A percentile compares a stretch with the other conserved stretches of the same genome.
phyloP scores from a whole-genome alignment of 2,888 invertebrate genomes.

The Seladonia tumulorum region DNA sequence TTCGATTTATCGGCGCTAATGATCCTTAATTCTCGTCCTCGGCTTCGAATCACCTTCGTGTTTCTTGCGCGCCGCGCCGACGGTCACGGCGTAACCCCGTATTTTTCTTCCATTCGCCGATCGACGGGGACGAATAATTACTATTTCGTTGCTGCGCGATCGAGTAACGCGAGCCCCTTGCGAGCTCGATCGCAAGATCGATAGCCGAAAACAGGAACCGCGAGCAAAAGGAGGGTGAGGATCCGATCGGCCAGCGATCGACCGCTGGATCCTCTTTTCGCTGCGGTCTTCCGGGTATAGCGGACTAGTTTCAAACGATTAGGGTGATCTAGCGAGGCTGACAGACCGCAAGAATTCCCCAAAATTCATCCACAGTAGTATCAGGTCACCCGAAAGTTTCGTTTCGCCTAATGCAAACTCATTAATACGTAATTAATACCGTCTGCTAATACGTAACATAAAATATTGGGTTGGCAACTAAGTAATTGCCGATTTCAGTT shows the following conservation, averaged over 20 bases:
- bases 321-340: no score
- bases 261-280: no score
- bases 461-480: no score
- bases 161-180: constrained; percentile 8
- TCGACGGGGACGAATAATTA: constrained; percentile 19
- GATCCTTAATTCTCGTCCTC: constrained; percentile 60
- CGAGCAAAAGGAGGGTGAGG: background rate
- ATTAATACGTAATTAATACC: no score
- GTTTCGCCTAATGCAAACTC: no score
- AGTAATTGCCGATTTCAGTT: no score
- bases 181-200: background rate
- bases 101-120: constrained; percentile 9
- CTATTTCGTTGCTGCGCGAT: background rate
- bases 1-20: constrained; percentile 65
- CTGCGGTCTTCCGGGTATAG: no score
- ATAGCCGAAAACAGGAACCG: constrained; percentile 4
- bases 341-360: no score
- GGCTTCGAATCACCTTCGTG: constrained; percentile 17
- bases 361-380: no score
- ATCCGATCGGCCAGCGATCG: background rate
- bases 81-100: constrained; percentile 1
- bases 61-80: constrained; percentile 22
- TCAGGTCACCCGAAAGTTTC: no score
- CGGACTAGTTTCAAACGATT: no score
- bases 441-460: no score